A percentile compares a stretch with the other conserved stretches of the same genome.
Conservation (phyloP, 1,140 invertebrate genomes). For the Drosophila pseudoobscura region DNA sequence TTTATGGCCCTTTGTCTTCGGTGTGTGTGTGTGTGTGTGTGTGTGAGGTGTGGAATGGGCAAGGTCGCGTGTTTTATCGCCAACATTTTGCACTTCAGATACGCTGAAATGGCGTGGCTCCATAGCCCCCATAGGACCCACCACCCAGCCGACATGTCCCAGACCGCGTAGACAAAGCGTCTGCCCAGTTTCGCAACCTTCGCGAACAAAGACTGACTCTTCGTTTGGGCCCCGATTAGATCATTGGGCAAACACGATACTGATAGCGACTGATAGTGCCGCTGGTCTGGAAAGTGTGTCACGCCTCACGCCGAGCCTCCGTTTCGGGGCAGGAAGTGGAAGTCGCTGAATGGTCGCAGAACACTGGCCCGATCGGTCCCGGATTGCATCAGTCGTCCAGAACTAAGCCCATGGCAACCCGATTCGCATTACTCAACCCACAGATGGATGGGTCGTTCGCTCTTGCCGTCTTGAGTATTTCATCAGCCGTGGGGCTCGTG, state of each 20-base stretch:
- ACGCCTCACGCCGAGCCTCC: slow-evolving; percentile 51
- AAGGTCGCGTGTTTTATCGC: slow-evolving; percentile 73
- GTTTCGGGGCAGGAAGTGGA: slow-evolving; percentile 10
- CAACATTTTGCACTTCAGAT: slow-evolving; percentile 64
- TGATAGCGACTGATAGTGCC: slow-evolving; percentile 12
- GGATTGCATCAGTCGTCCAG: slow-evolving; percentile 32
- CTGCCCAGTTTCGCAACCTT: slow-evolving; percentile 39
- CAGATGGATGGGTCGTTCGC: slow-evolving; percentile 5
- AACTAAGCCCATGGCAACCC: slow-evolving; percentile 30
- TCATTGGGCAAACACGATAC: slow-evolving; percentile 46
- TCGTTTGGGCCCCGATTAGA: slow-evolving; percentile 50
- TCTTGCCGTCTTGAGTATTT: slow-evolving; percentile 12
- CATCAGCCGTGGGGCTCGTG: slow-evolving; percentile 30
- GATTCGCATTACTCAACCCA: slow-evolving; percentile 30
- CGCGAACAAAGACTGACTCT: slow-evolving; percentile 39
- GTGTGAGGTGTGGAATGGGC: slow-evolving; percentile 24
- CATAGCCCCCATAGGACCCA: not conserved
- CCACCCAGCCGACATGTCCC: slow-evolving; percentile 38
- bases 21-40: slow-evolving; percentile 10
- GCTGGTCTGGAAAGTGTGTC: slow-evolving; percentile 54
- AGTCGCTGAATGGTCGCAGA: too few species aligned
- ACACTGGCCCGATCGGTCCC: slow-evolving; percentile 8
- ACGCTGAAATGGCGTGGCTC: slow-evolving; percentile 59
- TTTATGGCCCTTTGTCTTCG: slow-evolving; percentile 45
- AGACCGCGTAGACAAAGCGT: slow-evolving; percentile 65